Base-by-base conservation (phyloP, 2,888 invertebrate genomes). In the Zelleria hepariella region DNA sequence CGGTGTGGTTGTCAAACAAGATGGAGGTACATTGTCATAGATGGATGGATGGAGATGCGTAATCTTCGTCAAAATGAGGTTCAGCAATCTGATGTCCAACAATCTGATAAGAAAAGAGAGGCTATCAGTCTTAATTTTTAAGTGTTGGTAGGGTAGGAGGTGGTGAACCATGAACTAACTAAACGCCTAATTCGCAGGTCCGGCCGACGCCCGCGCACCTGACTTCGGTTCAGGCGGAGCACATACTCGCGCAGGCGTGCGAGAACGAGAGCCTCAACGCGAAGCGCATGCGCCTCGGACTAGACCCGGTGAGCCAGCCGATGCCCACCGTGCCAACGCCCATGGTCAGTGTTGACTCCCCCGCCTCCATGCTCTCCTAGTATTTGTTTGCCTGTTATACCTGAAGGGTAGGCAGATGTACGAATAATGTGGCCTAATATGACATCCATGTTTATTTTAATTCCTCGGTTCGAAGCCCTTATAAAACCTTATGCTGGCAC, bases 261-360 rank as follows among this genome's bases (percentile, higher is more conserved):
- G 98, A 98, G 89, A 98, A 98, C 81, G 98, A 98, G 90, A 96
- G 96, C 86, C 94, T 97, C 86, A 98, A 98, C 86, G 98, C 98
- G 62, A 98, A 98, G 89, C 92, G 98, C 75, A 98, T 98, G 98
- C 92, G 98, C 67, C 92, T 98, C 76, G 98, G 98, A 57, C 91
- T 98, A 69, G 98, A 98, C 80, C 98, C 98, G 53, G 95, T 97
- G 71, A 95, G 95, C 77, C 96, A 96, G 86, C 95, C 96, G 58
- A 93, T 96, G 92, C 96, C 94, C 66, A 90, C 93, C 63, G 90
- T 93, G 71, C 92, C 93, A 63, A 93, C 93, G 64, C 90, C 92
- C 21, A 87, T 86, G 86, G 89, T 86, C 26, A 60, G 59, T 55
- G 20, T 53, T 20, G 49, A 20, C 20, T 49, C 49, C 32, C 32